Percentiles rank a stretch among this genome's conserved stretches.
Evolutionary conservation across 2,113 vertebrate species (phyloP).

Genomic region (Forbesichthys agassizii): DNA sequence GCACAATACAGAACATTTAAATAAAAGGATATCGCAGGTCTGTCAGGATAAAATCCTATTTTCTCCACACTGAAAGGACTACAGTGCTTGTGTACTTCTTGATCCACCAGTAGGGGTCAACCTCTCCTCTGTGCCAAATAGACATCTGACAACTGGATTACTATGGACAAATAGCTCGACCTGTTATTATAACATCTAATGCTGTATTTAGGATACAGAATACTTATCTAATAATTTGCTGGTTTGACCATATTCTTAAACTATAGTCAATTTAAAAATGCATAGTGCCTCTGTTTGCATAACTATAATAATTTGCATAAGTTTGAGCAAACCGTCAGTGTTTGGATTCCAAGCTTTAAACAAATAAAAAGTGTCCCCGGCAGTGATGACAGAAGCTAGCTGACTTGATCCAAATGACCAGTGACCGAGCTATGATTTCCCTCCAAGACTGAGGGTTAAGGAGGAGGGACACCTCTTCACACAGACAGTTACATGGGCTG

Average conservation of each 20-base stretch:
- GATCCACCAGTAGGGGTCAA: slow-evolving; percentile 68
- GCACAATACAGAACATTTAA: too few relatives aligned
- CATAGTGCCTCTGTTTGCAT: too few relatives aligned
- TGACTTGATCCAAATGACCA: neutral
- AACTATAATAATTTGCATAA: too few relatives aligned
- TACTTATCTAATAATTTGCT: neutral
- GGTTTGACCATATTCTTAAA: too few relatives aligned
- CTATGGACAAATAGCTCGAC: neutral
- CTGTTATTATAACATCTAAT: neutral
- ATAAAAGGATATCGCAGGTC: too few relatives aligned
- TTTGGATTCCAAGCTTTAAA: neutral
- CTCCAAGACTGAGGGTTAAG: neutral
- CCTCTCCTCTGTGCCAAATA: slow-evolving; percentile 31
- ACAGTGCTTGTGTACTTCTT: slow-evolving; percentile 10
- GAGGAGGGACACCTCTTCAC: slow-evolving; percentile 17
- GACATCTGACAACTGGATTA: neutral
- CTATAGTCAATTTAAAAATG: too few relatives aligned
- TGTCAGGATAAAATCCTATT: too few relatives aligned
- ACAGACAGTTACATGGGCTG: slow-evolving; percentile 34
- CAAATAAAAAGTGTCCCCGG: neutral
- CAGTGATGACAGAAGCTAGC: neutral
- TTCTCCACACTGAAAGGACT: neutral
- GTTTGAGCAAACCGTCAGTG: neutral
- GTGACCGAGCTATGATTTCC: neutral
- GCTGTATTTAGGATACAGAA: too few relatives aligned